A percentile compares a stretch with the other conserved stretches of the same genome.
Evolutionary conservation across 2,797 vertebrate species (phyloP).

Genomic region (Falco cherrug): DNA sequence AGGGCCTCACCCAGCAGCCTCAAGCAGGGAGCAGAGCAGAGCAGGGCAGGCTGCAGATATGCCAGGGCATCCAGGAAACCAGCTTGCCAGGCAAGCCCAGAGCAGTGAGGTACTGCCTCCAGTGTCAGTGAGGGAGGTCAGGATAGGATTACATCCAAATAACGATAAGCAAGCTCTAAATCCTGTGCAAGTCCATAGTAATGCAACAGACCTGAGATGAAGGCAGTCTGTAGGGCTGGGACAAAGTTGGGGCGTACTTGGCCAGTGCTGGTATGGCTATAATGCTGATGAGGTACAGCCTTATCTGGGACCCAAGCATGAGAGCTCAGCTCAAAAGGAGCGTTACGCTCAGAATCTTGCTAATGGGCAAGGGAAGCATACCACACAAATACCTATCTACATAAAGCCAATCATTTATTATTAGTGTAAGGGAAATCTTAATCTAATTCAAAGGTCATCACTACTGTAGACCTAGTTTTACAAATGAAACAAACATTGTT

Average conservation of each 20-base stretch:
- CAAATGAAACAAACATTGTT: neutral
- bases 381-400: rapidly evolving
- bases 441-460: neutral
- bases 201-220: neutral
- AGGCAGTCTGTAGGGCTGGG: neutral
- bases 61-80: neutral
- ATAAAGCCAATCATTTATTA: neutral
- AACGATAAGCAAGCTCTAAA: neutral
- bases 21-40: rapidly evolving
- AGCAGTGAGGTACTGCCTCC: neutral
- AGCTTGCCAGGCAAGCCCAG: neutral
- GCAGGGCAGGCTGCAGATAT: neutral
- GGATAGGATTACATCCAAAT: neutral
- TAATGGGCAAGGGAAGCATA: neutral
- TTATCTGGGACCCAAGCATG: neutral
- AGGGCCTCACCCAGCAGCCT: neutral
- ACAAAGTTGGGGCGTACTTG: rapidly evolving
- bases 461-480: neutral
- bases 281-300: neutral
- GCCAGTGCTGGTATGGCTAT: neutral
- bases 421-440: neutral
- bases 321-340: neutral
- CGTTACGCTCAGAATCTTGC: neutral
- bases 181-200: neutral
- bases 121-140: neutral